Percentiles rank a stretch among this genome's conserved stretches.
Evolutionary conservation across 2,797 vertebrate genomes (phyloP).

Genomic region (Sternotherus odoratus): DNA sequence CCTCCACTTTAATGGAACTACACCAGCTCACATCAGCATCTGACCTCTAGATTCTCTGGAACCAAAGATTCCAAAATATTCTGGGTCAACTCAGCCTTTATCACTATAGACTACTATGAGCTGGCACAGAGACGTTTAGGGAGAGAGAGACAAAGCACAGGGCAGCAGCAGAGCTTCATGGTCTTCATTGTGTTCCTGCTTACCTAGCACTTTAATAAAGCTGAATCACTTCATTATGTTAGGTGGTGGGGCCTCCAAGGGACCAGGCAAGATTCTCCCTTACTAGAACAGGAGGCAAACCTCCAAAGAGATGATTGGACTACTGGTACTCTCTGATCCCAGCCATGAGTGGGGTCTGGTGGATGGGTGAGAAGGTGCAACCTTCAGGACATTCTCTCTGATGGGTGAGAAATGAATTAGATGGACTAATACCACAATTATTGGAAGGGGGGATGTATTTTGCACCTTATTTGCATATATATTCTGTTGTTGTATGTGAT

Average conservation of each 20-base stretch:
- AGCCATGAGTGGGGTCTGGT: background rate
- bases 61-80: background rate
- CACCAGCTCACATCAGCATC: background rate
- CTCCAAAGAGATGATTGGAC: background rate
- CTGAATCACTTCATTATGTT: background rate
- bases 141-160: background rate
- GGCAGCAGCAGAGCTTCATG: background rate
- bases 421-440: background rate
- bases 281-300: background rate
- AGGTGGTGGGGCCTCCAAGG: background rate
- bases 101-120: background rate
- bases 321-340: background rate
- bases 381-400: background rate
- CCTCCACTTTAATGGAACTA: background rate
- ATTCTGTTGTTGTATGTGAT: background rate
- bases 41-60: background rate
- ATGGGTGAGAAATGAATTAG: background rate
- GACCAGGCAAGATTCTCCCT: background rate
- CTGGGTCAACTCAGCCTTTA: slow-evolving; percentile 7
- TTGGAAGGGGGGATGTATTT: background rate
- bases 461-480: background rate
- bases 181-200: background rate
- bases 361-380: background rate
- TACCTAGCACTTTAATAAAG: background rate
- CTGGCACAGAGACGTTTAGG: background rate